These are phyloP conservation scores for Tragelaphus buxtoni DNA, from an alignment of 2,113 vertebrate species.

Conservation along the genomic window DNA sequence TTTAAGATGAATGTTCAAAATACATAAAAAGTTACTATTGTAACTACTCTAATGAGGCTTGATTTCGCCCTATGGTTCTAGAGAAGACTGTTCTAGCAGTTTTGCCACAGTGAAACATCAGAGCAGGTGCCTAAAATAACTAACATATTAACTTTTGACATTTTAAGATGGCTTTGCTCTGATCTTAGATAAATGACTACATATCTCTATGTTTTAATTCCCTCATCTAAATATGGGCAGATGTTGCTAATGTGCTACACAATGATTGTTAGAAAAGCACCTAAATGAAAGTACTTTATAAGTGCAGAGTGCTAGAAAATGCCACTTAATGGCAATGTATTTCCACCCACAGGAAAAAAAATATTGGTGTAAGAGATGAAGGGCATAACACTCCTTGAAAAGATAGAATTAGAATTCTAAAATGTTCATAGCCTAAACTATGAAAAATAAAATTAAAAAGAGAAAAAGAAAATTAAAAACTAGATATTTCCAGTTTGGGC, in stretches of 20 bases:
- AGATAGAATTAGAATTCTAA: not conserved
- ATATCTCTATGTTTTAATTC: not conserved
- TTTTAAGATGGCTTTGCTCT: conserved; percentile 25
- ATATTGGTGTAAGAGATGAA: not conserved
- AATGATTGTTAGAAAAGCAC: not conserved
- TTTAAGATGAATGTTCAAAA: conserved; percentile 59
- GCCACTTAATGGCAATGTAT: not conserved
- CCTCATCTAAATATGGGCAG: not conserved
- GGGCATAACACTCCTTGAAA: not conserved
- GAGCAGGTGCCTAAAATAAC: conserved; percentile 27
- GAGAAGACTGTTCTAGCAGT: not conserved
- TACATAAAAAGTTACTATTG: conserved; percentile 40
- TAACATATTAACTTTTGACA: not conserved
- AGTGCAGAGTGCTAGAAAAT: not conserved
- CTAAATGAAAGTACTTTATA: conserved; percentile 1
- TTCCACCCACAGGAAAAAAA: not conserved
- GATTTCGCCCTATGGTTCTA: not conserved
- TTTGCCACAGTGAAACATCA: conserved; percentile 26
- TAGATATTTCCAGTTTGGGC: not conserved
- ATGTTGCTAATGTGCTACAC: not conserved
- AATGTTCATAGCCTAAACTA: not conserved
- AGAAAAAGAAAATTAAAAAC: not conserved
- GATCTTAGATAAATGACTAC: not conserved
- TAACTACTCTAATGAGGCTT: conserved; percentile 3
- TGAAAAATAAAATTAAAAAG: not conserved